These are phyloP conservation scores for Argopecten irradians DNA, from an alignment of 1,140 invertebrate species.

Conservation along the genomic window DNA sequence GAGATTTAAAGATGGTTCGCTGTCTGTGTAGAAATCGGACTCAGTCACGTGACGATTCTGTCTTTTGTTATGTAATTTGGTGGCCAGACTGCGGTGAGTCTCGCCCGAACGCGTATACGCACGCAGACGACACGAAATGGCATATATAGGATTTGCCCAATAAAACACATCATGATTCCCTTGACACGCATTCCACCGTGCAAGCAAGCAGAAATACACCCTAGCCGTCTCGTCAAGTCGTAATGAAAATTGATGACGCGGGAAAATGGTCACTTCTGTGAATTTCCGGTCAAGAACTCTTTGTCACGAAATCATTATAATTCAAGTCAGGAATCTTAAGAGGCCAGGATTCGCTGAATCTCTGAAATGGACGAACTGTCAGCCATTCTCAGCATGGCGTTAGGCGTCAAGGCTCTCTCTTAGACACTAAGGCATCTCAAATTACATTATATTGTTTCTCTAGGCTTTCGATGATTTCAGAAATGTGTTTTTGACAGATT, in stretches of 20 bases:
- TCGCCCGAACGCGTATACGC: not conserved
- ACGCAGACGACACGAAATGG: not conserved
- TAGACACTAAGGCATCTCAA: not conserved
- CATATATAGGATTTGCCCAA: not conserved
- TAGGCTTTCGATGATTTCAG: not conserved
- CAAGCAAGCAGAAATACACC: not conserved
- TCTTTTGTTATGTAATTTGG: constrained; percentile 11
- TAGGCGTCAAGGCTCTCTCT: not conserved
- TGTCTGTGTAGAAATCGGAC: not conserved
- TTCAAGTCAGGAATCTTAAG: not conserved
- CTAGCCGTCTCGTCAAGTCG: not conserved
- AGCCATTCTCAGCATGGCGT: not conserved
- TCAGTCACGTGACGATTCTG: not conserved
- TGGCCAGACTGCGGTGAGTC: not conserved
- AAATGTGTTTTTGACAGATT: not conserved
- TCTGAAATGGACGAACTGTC: not conserved
- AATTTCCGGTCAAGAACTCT: not conserved
- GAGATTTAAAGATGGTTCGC: constrained; percentile 6
- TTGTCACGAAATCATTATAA: not conserved
- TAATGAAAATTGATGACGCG: constrained; percentile 9
- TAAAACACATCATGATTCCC: constrained; percentile 2
- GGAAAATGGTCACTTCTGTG: not conserved
- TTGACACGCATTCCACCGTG: not conserved
- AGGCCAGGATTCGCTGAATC: not conserved
- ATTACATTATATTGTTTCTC: not conserved